These are phyloP conservation scores for Samia ricini DNA, from an alignment of 1,140 invertebrate species.

Conservation along the genomic window DNA sequence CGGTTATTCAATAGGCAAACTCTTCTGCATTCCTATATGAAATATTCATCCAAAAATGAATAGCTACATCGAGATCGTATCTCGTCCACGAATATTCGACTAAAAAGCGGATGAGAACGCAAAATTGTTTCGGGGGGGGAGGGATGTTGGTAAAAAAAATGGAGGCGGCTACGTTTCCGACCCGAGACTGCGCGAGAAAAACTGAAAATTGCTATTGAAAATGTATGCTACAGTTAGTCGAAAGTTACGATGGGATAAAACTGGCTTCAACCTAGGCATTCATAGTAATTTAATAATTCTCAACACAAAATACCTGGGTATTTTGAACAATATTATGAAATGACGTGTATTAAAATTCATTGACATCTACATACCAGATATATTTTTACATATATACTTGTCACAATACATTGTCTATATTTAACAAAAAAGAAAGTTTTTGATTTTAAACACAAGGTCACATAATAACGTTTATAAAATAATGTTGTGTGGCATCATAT, in stretches of 20 bases:
- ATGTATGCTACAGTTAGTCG: background rate
- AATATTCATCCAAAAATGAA: slow-evolving; percentile 56
- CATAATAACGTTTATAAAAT: no score
- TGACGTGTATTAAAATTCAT: no score
- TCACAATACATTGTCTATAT: no score
- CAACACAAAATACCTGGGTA: no score
- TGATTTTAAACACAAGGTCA: no score
- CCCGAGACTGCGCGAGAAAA: background rate
- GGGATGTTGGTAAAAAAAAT: slow-evolving; percentile 34
- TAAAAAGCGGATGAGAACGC: slow-evolving; percentile 43
- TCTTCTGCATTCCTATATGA: slow-evolving; percentile 53
- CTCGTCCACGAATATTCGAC: slow-evolving; percentile 32
- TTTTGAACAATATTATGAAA: no score
- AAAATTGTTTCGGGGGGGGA: slow-evolving; percentile 55
- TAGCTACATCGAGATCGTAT: slow-evolving; percentile 37
- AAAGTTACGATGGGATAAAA: background rate
- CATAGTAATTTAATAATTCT: no score
- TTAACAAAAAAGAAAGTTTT: no score
- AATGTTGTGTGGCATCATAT: no score
- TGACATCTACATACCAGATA: no score
- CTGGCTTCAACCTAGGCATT: background rate
- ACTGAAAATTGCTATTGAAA: background rate
- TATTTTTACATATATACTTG: no score
- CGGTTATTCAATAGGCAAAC: slow-evolving; percentile 11
- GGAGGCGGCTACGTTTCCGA: background rate